Conservation (phyloP, 2,888 invertebrate genomes). For the Alitta virens region DNA sequence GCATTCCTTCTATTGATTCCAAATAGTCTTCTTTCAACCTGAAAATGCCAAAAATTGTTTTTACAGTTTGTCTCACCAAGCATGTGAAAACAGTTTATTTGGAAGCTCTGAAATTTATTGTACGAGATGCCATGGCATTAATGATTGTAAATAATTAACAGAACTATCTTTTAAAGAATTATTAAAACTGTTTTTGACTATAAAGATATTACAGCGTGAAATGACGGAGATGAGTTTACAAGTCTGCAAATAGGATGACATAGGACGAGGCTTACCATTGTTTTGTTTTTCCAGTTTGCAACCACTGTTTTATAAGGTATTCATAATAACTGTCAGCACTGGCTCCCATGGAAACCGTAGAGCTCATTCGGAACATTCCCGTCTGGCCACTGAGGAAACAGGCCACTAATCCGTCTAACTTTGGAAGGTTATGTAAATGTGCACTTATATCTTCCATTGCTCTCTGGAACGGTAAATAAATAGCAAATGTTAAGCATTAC, state of each 20-base stretch:
- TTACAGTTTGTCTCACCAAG: too few species aligned
- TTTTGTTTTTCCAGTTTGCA: slow-evolving; percentile 83
- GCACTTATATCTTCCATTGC: slow-evolving; percentile 71
- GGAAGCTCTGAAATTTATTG: too few species aligned
- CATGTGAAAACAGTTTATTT: too few species aligned
- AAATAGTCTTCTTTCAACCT: slow-evolving; percentile 82
- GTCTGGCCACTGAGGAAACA: slow-evolving; percentile 94
- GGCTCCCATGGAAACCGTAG: slow-evolving; percentile 93
- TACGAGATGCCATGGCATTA: too few species aligned
- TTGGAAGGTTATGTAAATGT: slow-evolving; percentile 63
- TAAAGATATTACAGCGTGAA: too few species aligned
- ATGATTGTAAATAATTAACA: too few species aligned
- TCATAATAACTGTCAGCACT: slow-evolving; percentile 98
- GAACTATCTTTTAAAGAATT: too few species aligned
- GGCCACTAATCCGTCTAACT: slow-evolving; percentile 90
- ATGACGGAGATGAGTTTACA: too few species aligned
- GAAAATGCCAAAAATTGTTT: slow-evolving; percentile 5
- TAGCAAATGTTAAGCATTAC: too few species aligned
- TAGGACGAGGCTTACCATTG: slow-evolving; percentile 50
- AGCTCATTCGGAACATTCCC: slow-evolving; percentile 77
- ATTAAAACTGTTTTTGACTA: too few species aligned
- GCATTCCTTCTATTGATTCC: slow-evolving; percentile 78
- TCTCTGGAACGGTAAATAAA: too few species aligned
- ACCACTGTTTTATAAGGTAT: slow-evolving; percentile 96
- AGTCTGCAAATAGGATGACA: too few species aligned